phyloP scores from a whole-genome alignment of 2,888 invertebrate genomes.

The Leptinotarsa juncta region DNA sequence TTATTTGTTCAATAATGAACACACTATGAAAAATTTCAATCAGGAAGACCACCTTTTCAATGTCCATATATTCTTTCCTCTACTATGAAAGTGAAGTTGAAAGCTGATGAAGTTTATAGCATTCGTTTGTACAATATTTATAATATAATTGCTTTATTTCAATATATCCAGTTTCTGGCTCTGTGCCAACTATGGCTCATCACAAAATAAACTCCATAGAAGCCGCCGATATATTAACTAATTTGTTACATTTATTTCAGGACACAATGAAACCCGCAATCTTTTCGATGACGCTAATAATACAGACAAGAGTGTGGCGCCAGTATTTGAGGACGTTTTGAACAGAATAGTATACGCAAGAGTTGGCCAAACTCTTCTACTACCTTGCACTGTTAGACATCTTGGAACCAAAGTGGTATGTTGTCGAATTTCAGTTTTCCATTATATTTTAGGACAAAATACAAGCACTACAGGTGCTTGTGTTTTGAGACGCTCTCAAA shows the following conservation, averaged over 20 bases:
- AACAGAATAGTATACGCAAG: slow-evolving; percentile 59
- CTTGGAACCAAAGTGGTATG: slow-evolving; percentile 65
- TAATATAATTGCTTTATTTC: background rate
- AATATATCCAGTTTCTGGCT: background rate
- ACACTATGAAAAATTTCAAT: no score
- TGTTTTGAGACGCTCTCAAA: no score
- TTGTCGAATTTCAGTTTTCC: slow-evolving; percentile 25
- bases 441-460: no score
- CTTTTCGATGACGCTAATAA: slow-evolving; percentile 24
- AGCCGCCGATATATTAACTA: background rate
- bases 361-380: slow-evolving; percentile 62
- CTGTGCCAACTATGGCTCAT: background rate
- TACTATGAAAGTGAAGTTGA: no score
- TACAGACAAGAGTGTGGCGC: slow-evolving; percentile 29
- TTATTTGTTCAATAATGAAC: no score
- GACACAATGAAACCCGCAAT: slow-evolving; percentile 23
- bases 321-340: slow-evolving; percentile 57
- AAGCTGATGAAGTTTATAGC: no score
- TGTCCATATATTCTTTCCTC: no score
- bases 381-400: slow-evolving; percentile 63
- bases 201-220: background rate
- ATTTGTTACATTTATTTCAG: slow-evolving; percentile 30
- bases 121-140: no score
- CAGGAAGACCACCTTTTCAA: no score
- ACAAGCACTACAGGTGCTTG: no score